These are phyloP conservation scores for Pseudomyrmex flavicornis DNA, from an alignment of 1,140 invertebrate species.

Conservation along the genomic window DNA sequence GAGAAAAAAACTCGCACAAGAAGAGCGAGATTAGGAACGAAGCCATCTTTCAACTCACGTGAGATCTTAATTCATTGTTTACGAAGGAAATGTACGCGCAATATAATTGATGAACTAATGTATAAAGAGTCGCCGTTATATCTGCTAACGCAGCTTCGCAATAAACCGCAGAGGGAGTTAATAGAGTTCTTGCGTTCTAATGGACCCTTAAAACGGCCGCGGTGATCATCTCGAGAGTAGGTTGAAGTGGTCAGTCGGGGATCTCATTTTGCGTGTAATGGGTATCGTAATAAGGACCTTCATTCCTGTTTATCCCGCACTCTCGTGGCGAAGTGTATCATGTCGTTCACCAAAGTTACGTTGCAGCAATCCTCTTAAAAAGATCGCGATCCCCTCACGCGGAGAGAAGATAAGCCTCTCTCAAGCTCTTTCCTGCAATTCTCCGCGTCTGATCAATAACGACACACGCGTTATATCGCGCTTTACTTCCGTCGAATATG, in stretches of 20 bases:
- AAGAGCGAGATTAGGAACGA: neutral
- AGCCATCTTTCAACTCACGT: neutral
- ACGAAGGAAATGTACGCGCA: neutral
- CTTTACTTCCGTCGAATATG: conserved; percentile 20
- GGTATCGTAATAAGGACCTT: conserved; percentile 32
- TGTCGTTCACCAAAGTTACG: conserved; percentile 18
- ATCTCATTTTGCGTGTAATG: conserved; percentile 6
- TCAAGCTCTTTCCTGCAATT: neutral
- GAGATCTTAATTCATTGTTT: conserved; percentile 16
- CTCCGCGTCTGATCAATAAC: conserved; percentile 46
- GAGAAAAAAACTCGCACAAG: conserved; percentile 26
- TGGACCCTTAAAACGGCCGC: conserved; percentile 18
- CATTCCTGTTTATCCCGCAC: conserved; percentile 11
- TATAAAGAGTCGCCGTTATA: conserved; percentile 21
- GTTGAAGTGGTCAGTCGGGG: neutral
- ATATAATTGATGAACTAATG: neutral
- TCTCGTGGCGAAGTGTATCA: neutral
- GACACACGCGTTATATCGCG: conserved; percentile 27
- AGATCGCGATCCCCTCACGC: conserved; percentile 1
- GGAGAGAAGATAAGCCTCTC: conserved; percentile 14
- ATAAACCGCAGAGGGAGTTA: conserved; percentile 8
- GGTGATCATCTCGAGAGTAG: neutral
- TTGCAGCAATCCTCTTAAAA: conserved; percentile 29
- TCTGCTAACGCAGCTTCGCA: neutral
- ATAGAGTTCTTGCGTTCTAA: conserved; percentile 22